Evolutionary conservation across 2,888 invertebrate genomes (phyloP).

Genomic region (Nowickia ferox): DNA sequence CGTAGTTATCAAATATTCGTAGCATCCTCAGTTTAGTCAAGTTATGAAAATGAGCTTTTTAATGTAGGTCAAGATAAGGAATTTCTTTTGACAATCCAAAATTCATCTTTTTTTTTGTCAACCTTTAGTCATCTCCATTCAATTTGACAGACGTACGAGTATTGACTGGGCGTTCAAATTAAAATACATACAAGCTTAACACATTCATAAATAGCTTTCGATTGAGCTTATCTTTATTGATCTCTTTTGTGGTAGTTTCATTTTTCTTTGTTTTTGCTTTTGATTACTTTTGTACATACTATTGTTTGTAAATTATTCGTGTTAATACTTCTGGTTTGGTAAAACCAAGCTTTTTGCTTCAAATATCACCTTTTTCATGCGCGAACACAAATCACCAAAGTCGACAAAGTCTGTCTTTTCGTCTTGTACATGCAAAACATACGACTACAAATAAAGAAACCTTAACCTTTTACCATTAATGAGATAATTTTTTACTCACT

Average conservation of each 20-base stretch:
- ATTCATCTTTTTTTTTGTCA: slow-evolving; percentile 8
- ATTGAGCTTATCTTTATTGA: slow-evolving; percentile 6
- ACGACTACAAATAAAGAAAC: slow-evolving; percentile 8
- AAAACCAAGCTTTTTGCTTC: not conserved
- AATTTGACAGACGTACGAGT: slow-evolving; percentile 20
- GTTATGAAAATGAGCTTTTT: not conserved
- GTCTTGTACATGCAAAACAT: not conserved
- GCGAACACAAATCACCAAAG: slow-evolving; percentile 18
- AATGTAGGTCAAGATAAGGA: slow-evolving; percentile 51
- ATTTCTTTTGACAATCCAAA: slow-evolving; percentile 24
- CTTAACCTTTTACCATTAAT: slow-evolving; percentile 57
- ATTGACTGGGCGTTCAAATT: not conserved
- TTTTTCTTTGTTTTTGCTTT: slow-evolving; percentile 26
- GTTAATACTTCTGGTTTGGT: slow-evolving; percentile 29
- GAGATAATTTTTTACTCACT: not conserved
- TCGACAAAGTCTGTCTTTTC: not conserved
- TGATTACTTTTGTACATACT: slow-evolving; percentile 16
- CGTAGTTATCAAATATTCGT: too few relatives aligned
- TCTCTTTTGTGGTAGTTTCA: slow-evolving; percentile 26
- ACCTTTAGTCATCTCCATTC: not conserved
- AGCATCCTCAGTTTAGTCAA: not conserved
- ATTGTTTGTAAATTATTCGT: slow-evolving; percentile 45
- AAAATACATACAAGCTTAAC: not conserved
- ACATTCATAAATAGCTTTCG: not conserved
- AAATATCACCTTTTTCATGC: slow-evolving; percentile 28